Evolutionary conservation across 2,113 vertebrate genomes (phyloP).

Genomic region (Cebus imitator): DNA sequence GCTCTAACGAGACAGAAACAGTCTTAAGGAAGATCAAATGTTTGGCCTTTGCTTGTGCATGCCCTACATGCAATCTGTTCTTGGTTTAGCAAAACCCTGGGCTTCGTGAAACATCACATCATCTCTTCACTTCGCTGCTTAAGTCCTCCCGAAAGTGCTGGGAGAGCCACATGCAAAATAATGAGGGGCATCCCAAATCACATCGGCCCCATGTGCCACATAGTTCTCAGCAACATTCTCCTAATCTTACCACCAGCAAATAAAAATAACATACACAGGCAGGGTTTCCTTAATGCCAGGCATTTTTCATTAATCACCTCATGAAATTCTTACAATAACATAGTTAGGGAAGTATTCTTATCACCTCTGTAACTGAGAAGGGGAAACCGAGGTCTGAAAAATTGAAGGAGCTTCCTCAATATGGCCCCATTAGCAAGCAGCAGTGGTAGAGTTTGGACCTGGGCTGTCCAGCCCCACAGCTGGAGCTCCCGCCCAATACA

Average conservation of each 20-base stretch:
- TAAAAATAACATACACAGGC: not conserved
- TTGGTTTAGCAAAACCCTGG: not conserved
- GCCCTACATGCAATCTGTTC: no score
- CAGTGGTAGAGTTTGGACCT: not conserved
- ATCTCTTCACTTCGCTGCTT: not conserved
- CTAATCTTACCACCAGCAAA: not conserved
- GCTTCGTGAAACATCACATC: not conserved
- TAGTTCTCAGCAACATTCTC: not conserved
- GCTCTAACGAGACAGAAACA: not conserved
- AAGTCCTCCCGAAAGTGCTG: not conserved
- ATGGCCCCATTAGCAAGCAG: not conserved
- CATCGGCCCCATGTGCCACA: not conserved
- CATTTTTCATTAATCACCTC: not conserved
- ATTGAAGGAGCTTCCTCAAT: not conserved
- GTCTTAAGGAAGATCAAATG: rapidly evolving
- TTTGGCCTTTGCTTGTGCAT: not conserved
- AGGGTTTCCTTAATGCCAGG: not conserved
- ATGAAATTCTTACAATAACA: not conserved
- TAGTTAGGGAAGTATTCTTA: not conserved
- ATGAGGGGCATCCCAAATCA: not conserved
- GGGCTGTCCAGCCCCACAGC: rapidly evolving
- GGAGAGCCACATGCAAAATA: not conserved
- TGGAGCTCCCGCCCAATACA: rapidly evolving
- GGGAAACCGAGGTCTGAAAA: not conserved
- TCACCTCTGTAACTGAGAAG: not conserved